Evolutionary conservation across 2,797 vertebrate genomes (phyloP).

Genomic region (Eupleurogrammus muticus): DNA sequence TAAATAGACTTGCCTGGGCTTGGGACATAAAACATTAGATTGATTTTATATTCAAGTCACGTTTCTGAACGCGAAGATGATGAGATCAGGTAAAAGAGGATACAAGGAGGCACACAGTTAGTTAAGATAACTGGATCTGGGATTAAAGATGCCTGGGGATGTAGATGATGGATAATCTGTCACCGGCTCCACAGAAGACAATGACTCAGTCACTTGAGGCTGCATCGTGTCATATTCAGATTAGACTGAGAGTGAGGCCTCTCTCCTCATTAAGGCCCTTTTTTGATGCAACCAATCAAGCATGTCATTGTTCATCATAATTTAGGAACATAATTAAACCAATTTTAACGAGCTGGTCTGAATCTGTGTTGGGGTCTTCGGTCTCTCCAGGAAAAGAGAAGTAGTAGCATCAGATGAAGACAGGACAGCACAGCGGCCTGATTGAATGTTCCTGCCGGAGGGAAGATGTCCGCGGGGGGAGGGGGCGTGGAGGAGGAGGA

Average conservation of each 20-base stretch:
- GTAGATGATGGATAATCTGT: constrained; percentile 26
- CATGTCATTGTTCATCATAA: constrained; percentile 81
- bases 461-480: no score
- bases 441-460: constrained; percentile 46
- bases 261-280: constrained; percentile 68
- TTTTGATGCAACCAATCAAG: constrained; percentile 76
- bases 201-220: constrained; percentile 45
- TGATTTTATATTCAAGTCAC: constrained; percentile 20
- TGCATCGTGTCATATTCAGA: constrained; percentile 48
- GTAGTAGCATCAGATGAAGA: constrained; percentile 15
- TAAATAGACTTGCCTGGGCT: constrained; percentile 44
- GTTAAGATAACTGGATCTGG: constrained; percentile 11
- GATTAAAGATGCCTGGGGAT: constrained; percentile 13
- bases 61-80: constrained; percentile 25
- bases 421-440: constrained; percentile 25
- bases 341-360: constrained; percentile 67
- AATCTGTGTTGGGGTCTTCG: no score
- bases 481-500: no score
- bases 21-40: constrained; percentile 37
- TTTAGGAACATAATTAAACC: constrained; percentile 71
- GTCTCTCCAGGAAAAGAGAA: constrained; percentile 8
- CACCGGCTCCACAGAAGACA: constrained; percentile 28
- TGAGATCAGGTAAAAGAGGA: constrained; percentile 14
- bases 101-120: background rate
- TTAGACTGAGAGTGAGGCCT: constrained; percentile 36